These are phyloP conservation scores for Melanostoma scalare DNA, from an alignment of 2,888 invertebrate genomes.

Conservation along the genomic window DNA sequence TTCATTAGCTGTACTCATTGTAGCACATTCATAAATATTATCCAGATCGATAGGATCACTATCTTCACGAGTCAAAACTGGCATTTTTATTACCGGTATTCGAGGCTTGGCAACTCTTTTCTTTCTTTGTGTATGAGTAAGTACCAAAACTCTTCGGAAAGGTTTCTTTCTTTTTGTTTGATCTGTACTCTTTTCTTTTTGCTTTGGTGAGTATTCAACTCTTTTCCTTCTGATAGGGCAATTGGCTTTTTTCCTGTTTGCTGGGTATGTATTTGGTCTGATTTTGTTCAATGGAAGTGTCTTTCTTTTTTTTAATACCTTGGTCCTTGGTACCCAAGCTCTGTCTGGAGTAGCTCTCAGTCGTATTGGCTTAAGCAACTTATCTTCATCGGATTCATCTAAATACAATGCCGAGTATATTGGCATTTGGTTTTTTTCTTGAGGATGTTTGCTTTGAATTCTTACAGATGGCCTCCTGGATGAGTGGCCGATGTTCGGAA, in stretches of 20 bases:
- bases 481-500: not conserved
- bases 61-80: conserved; percentile 20
- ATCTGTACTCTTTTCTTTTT: not conserved
- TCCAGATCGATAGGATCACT: conserved; percentile 24
- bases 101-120: not conserved
- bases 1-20: conserved; percentile 28
- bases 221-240: not conserved
- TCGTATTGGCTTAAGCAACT: not conserved
- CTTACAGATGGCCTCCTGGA: conserved; percentile 6
- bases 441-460: conserved; percentile 17
- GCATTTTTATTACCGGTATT: conserved; percentile 8
- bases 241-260: not conserved
- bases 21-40: conserved; percentile 37
- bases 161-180: not conserved
- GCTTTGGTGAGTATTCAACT: not conserved
- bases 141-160: too few relatives aligned
- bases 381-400: conserved; percentile 25
- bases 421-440: not conserved
- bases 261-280: too few relatives aligned
- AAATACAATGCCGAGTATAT: conserved; percentile 16
- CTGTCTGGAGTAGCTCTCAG: conserved; percentile 3
- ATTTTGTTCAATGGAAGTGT: too few relatives aligned
- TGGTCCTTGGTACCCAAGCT: not conserved
- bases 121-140: not conserved
- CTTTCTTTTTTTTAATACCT: not conserved